phyloP scores from a whole-genome alignment of 2,113 vertebrate species.

The Prionailurus viverrinus region DNA sequence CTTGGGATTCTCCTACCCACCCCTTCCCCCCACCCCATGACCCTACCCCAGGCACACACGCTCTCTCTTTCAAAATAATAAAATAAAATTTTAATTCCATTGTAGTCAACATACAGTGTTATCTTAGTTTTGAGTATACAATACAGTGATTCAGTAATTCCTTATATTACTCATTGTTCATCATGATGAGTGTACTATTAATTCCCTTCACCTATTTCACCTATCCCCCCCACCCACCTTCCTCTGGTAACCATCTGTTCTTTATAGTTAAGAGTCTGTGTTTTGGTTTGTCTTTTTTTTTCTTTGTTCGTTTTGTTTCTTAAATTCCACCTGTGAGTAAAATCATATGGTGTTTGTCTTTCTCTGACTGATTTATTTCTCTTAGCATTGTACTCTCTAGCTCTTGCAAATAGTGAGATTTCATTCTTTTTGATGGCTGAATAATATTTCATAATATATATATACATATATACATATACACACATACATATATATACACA shows the following conservation, averaged over 20 bases:
- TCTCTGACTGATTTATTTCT: background rate
- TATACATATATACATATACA: too few species aligned
- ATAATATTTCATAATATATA: background rate
- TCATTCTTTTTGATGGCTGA: background rate
- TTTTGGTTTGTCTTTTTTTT: background rate
- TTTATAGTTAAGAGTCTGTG: background rate
- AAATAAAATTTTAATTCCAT: background rate
- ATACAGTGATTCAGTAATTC: background rate
- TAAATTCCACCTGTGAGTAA: background rate
- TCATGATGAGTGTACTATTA: background rate
- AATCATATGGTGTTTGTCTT: background rate
- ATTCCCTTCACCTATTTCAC: background rate
- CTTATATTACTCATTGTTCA: background rate
- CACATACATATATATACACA: too few species aligned
- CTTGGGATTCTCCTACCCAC: too few species aligned
- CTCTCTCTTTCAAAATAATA: too few species aligned
- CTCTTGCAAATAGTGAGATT: background rate
- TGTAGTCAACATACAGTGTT: background rate
- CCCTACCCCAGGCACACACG: too few species aligned
- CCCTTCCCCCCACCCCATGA: too few species aligned
- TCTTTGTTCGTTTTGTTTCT: background rate
- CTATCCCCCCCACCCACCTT: background rate
- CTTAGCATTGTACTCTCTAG: background rate
- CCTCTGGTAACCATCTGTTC: background rate
- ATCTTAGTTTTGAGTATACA: background rate